Evolutionary conservation across 2,888 invertebrate genomes (phyloP).

Genomic region (Gastrophysa polygoni): DNA sequence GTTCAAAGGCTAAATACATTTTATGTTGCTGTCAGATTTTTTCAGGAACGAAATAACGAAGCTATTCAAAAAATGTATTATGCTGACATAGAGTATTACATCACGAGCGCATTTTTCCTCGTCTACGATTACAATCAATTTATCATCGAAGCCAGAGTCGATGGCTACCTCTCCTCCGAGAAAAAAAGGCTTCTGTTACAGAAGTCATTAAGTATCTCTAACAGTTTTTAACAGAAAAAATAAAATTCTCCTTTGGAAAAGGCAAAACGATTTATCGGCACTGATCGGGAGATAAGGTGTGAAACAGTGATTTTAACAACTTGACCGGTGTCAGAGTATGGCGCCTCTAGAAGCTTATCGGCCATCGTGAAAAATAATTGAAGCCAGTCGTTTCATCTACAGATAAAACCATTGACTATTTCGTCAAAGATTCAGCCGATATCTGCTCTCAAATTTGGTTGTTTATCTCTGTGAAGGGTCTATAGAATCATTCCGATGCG

Average conservation of each 20-base stretch:
- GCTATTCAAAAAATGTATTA: not conserved
- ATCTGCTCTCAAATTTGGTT: no score
- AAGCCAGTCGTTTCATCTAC: constrained; percentile 19
- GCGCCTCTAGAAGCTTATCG: constrained; percentile 49
- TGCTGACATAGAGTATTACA: not conserved
- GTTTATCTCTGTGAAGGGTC: no score
- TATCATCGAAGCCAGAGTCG: constrained; percentile 15
- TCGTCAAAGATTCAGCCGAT: no score
- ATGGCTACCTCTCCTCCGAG: constrained; percentile 8
- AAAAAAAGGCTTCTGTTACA: constrained; percentile 26
- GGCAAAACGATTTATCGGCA: constrained; percentile 44
- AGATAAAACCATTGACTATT: no score
- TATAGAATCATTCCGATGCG: no score
- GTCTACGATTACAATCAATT: constrained; percentile 22
- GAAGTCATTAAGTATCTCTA: constrained; percentile 31
- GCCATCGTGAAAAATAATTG: constrained; percentile 42
- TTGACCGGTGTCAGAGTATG: constrained; percentile 46
- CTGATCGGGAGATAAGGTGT: constrained; percentile 45
- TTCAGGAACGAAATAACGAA: not conserved
- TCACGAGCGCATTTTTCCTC: constrained; percentile 11
- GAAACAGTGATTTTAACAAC: constrained; percentile 48
- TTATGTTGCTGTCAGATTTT: not conserved
- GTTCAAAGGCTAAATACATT: no score
- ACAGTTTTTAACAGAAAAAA: constrained; percentile 24
- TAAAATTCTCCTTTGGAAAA: constrained; percentile 29